Evolutionary conservation across 2,888 invertebrate species (phyloP), one percentile per base, ranked within the genome.

Genomic region (Lithosia quadra): DNA sequence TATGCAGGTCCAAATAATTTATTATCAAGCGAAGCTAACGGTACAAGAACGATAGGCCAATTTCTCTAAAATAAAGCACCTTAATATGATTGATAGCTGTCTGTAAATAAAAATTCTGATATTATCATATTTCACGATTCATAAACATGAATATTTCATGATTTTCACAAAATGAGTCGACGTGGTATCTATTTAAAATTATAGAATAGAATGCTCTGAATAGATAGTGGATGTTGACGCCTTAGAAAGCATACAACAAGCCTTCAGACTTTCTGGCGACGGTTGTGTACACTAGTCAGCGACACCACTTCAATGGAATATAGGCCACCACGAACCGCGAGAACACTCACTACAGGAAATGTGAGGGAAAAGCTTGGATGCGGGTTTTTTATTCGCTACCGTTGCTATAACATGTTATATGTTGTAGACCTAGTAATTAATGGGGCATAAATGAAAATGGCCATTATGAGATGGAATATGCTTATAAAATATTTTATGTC

Each of bases 291-390:
- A 74, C 77, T 77, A 78, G 74, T 71, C 82, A 74, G 82, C 78
- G 84, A 84, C 85, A 82, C 71, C 85, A 82, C 88, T 86, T 84
- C 84, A 89, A 86, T 86, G 84, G 87, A 88, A 93, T 91, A 91
- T 93, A 90, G 92, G 92, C 82, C 92, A 89, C 83, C 75, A 77
- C 80, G 80, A 84, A 76, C 80, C 78, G 81, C 79, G 78, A 79
- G 83, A 85, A 86, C 83, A 85, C 78, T 84, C 76, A 74, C 77
- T 76, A 81, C 81, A 85, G 87, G 88, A 90, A 92, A 91, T 87
- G 87, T 83, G 82, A 82, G 84, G 87, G 85, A 88, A 80, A 84
- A 83, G 73, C 76, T 78, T 76, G 75, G 66, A 75, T 62, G 68
- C 61, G 67, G 49, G 49, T 66, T 53, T 11, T 71, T 71, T 68